Percentiles rank a stretch among this genome's conserved stretches.
Conservation (phyloP, 1,140 invertebrate species). For the Conus betulinus region DNA sequence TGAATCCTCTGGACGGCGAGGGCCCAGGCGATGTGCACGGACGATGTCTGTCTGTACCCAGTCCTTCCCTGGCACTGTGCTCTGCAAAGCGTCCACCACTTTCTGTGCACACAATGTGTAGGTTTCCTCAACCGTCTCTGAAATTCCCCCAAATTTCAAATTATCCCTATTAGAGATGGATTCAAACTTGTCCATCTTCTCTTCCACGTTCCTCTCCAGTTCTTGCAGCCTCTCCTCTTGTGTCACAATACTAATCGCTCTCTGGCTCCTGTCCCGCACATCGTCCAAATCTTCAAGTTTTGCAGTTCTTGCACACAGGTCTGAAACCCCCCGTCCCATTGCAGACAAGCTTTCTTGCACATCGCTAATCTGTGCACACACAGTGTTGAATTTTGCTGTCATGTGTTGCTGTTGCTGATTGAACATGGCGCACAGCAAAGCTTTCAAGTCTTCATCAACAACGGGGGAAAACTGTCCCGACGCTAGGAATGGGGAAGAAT, state of each 20-base stretch:
- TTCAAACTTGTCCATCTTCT: not conserved
- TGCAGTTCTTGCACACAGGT: not conserved
- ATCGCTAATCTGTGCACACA: not conserved
- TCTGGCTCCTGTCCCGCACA: not conserved
- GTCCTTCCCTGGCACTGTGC: not conserved
- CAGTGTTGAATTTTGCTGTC: not conserved
- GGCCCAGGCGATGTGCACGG: not conserved
- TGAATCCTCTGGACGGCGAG: not conserved
- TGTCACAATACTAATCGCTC: not conserved
- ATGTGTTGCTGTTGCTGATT: not conserved
- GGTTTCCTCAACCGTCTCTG: not conserved
- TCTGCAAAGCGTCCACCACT: slow-evolving; percentile 1
- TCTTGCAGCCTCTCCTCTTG: not conserved
- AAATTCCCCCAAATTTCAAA: not conserved
- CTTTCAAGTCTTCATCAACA: not conserved
- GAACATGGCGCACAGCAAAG: not conserved
- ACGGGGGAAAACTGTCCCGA: not conserved
- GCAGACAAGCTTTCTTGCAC: not conserved
- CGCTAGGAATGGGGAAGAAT: too few relatives aligned
- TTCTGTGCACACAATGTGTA: not conserved
- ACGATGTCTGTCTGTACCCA: slow-evolving; percentile 1
- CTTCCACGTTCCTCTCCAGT: not conserved
- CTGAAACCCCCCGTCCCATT: not conserved
- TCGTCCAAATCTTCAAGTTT: not conserved
- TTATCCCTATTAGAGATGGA: not conserved